Base-by-base conservation (phyloP, 2,888 invertebrate genomes). In the Octodonta nipae region DNA sequence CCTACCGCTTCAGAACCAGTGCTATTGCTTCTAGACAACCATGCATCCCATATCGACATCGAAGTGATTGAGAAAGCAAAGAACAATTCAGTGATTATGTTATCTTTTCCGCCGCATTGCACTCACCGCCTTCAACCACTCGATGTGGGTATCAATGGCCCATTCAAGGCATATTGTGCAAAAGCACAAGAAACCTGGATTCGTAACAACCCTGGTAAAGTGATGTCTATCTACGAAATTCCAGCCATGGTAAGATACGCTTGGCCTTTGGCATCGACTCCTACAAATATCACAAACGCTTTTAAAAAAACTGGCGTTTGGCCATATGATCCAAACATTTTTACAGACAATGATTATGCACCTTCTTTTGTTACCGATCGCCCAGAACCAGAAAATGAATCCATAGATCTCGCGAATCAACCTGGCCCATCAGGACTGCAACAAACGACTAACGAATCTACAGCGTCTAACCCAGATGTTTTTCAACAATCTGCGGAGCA, bases 231-330 rank as follows among this genome's bases (percentile, higher is more conserved):
- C 13, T 42, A 43, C 30, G 36, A 44, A 6, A 34, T 45, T 11
- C 30, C 46, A 7, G 46, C 33, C 33, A 43, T 49, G 14, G 46
- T 51, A 10, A 40, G 32, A 37, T n/a, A 35, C 15, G 41, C 43
- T 20, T 41, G 26, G 27, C 46, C 42, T 22, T 22, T 46, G 5
- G 24, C 31, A 1, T 10, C 24, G 24, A 31, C 24, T 3, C 31
- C 42, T 4, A 34, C 15, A 3, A 38, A 36, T 15, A 34, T 33
- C 1, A 28, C 24, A 1, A 42, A 38, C 32, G 37, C 37, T 8
- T 48, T 47, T 25, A 41, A 34, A 38, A 40, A 41, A 33, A 34
- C 46, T 27, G 46, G 45, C 1, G 42, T 47, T 26, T 40, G 41
- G 13, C 46, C 43, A 3, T 43, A 35, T 15, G 31, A 47, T 10